A percentile compares a stretch with the other conserved stretches of the same genome.
phyloP scores from a whole-genome alignment of 2,888 invertebrate genomes.

The Cerastis leucographa region DNA sequence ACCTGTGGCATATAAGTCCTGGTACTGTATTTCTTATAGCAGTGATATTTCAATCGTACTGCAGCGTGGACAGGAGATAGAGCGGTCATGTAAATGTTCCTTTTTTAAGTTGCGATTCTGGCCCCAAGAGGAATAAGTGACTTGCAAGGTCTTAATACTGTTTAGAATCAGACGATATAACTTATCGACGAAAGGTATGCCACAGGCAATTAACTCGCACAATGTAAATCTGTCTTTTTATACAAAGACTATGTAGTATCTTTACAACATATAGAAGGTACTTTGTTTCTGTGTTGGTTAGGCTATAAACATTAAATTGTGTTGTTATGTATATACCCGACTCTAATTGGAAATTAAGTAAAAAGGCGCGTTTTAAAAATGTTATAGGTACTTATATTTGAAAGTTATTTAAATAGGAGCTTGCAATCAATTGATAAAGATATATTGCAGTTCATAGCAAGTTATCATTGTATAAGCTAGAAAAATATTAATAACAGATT shows the following conservation, averaged over 20 bases:
- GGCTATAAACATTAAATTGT: slow-evolving; percentile 26
- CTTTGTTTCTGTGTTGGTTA: slow-evolving; percentile 7
- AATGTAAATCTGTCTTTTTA: background rate
- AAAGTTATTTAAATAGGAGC: background rate
- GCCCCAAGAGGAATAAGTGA: background rate
- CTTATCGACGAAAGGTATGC: background rate
- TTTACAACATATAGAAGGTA: slow-evolving; percentile 3
- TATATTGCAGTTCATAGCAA: background rate
- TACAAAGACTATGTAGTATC: background rate
- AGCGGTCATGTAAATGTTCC: background rate
- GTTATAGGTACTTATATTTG: background rate
- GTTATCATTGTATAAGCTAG: background rate
- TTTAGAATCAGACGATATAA: background rate
- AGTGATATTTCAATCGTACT: background rate
- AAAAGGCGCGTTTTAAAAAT: slow-evolving; percentile 40
- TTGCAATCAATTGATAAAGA: slow-evolving; percentile 1
- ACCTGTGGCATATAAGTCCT: background rate
- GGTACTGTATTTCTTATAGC: background rate
- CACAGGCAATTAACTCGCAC: background rate
- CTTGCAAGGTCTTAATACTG: background rate
- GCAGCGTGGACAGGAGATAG: background rate
- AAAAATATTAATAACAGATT: slow-evolving; percentile 9
- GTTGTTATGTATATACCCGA: slow-evolving; percentile 2
- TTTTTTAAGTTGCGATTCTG: background rate
- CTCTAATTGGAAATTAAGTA: slow-evolving; percentile 5